Evolutionary conservation across 2,113 vertebrate genomes (phyloP), one percentile per base, ranked within the genome.

Genomic region (Rallus limicola): DNA sequence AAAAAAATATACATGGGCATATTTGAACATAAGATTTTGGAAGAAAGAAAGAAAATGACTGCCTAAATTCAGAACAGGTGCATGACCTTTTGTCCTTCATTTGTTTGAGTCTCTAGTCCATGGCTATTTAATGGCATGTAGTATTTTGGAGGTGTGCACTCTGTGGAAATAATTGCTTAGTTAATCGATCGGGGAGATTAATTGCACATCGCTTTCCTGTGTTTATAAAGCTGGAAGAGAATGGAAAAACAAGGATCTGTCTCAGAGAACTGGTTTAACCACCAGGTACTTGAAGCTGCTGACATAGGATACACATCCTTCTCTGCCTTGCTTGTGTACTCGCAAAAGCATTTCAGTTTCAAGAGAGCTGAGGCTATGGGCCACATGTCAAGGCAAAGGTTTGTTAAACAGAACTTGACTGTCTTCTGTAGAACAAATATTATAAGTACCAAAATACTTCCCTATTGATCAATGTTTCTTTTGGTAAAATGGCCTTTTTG

Each of bases 1-100:
- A 16, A 59, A 71, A 38, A 71, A 46, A 59, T 46, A 38, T 13
- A 46, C 14, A 34, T 59, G 24, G 9, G 6, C 8, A 31, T 52
- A 26, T 34, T 26, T 38, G 28, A 19, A 9, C 0, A 1, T 52
- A 77, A 62, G 16, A n/a, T 25, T 60, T 60, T 1, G 0, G 16
- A 56, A 58, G 10, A 38, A 76, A 58, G 13, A 38, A 70, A 76
- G 20, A 17, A 33, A 36, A 16, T 33, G 23, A 46, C 21, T 53
- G 33, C 5, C 25, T 79, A 56, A 72, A 62, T 36, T 74, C 38
- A 36, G 17, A 67, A 10, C 18, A 62, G 19, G 7, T n/a, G 8
- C 21, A 10, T 56, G 53, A 48, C 10, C 8, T 7, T n/a, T 31
- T 36, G 28, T 21, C 36, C 6, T 53, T 65, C 42, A 53, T 64